Conservation (phyloP, 2,888 invertebrate species). For the Apodemia duryi region DNA sequence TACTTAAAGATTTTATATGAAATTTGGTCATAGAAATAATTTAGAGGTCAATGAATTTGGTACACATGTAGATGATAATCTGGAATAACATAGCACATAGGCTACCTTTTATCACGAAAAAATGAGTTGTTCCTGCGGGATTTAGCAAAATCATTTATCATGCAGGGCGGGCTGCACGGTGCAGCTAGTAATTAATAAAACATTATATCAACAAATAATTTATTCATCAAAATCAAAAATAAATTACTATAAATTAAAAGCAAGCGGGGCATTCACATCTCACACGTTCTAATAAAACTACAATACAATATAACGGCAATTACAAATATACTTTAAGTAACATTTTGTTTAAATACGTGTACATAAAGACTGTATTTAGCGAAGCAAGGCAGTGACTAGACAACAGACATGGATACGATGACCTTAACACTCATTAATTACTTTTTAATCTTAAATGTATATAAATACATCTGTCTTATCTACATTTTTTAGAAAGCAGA, state of each 20-base stretch:
- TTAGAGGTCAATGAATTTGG: too few species aligned
- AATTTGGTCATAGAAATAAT: too few species aligned
- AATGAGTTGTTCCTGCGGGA: too few species aligned
- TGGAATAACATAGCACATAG: too few species aligned
- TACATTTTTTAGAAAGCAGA: too few species aligned
- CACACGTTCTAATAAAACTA: slow-evolving; percentile 15
- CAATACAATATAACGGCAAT: slow-evolving; percentile 12
- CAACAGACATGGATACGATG: slow-evolving; percentile 2
- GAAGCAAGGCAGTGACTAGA: slow-evolving; percentile 11
- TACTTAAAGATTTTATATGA: too few species aligned
- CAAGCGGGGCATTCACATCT: slow-evolving; percentile 12
- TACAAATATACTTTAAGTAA: slow-evolving; percentile 9
- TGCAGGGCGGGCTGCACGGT: too few species aligned
- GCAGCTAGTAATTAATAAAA: not conserved
- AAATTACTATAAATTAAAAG: slow-evolving; percentile 14
- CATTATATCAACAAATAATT: slow-evolving; percentile 6
- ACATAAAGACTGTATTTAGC: not conserved
- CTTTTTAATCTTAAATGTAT: not conserved
- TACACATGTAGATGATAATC: too few species aligned
- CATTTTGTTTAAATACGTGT: slow-evolving; percentile 6
- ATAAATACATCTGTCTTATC: not conserved
- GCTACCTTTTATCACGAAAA: too few species aligned
- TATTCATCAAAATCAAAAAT: slow-evolving; percentile 8
- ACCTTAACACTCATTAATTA: not conserved
- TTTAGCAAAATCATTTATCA: too few species aligned